Conservation (phyloP, 2,888 invertebrate species). For the Cantharis nigra region DNA sequence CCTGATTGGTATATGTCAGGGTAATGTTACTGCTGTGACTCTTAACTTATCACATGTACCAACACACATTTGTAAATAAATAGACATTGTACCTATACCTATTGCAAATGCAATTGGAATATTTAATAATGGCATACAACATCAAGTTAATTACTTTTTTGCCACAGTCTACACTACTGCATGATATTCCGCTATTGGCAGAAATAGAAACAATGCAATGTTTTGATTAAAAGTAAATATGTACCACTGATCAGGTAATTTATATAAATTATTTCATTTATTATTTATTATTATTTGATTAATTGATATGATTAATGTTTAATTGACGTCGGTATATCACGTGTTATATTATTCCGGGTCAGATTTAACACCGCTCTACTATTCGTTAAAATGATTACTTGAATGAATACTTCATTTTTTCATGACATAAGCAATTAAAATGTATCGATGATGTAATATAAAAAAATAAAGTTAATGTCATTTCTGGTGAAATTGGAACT, state of each 20-base stretch:
- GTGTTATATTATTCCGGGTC: too few species aligned
- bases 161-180: background rate
- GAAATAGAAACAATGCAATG: too few species aligned
- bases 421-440: background rate
- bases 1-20: slow-evolving; percentile 27
- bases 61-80: background rate
- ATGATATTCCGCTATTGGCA: background rate
- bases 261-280: background rate
- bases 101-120: background rate
- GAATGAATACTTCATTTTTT: too few species aligned
- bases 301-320: too few species aligned
- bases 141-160: background rate
- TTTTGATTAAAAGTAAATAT: background rate
- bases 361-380: too few species aligned
- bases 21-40: background rate
- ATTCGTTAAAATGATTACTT: too few species aligned
- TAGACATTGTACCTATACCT: background rate
- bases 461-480: background rate
- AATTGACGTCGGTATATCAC: too few species aligned
- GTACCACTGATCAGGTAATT: background rate
- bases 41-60: background rate
- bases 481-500: background rate
- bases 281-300: too few species aligned
- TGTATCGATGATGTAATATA: background rate
- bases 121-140: background rate